These are phyloP conservation scores for Zaprionus lineosus DNA, from an alignment of 2,888 invertebrate genomes.

Conservation along the genomic window DNA sequence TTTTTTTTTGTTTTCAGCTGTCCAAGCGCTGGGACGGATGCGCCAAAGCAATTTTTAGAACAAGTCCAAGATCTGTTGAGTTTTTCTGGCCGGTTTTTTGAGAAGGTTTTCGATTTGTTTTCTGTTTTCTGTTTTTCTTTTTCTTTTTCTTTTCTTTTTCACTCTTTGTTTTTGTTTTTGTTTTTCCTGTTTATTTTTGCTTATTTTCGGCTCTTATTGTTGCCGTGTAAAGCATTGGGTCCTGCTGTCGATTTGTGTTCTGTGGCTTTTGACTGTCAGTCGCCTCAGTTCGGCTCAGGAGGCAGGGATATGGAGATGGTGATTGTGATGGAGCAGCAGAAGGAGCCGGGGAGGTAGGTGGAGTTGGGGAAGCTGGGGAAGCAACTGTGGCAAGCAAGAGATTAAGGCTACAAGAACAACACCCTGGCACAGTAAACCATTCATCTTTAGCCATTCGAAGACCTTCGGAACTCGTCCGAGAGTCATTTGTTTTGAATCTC, in stretches of 20 bases:
- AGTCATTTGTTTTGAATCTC: slow-evolving; percentile 47
- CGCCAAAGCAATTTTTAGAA: slow-evolving; percentile 65
- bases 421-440: slow-evolving; percentile 42
- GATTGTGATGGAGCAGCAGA: slow-evolving; percentile 41
- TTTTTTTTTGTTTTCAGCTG: too few relatives aligned
- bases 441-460: slow-evolving; percentile 75
- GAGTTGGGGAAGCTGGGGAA: too few relatives aligned
- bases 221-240: slow-evolving; percentile 68
- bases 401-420: not conserved
- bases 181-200: slow-evolving; percentile 22
- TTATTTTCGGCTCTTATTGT: slow-evolving; percentile 60
- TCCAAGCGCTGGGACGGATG: slow-evolving; percentile 47
- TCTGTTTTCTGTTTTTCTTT: slow-evolving; percentile 19
- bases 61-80: slow-evolving; percentile 46
- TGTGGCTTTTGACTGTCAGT: slow-evolving; percentile 58
- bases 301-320: too few relatives aligned
- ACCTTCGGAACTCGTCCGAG: slow-evolving; percentile 63
- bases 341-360: slow-evolving; percentile 6
- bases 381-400: slow-evolving; percentile 1
- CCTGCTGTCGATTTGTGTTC: slow-evolving; percentile 74
- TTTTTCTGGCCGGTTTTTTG: slow-evolving; percentile 34
- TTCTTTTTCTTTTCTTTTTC: slow-evolving; percentile 18
- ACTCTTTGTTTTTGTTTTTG: slow-evolving; percentile 20
- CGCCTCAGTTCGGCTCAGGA: too few relatives aligned
- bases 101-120: slow-evolving; percentile 2